Evolutionary conservation across 1,140 invertebrate genomes (phyloP).

Genomic region (Lordiphosa collinella): DNA sequence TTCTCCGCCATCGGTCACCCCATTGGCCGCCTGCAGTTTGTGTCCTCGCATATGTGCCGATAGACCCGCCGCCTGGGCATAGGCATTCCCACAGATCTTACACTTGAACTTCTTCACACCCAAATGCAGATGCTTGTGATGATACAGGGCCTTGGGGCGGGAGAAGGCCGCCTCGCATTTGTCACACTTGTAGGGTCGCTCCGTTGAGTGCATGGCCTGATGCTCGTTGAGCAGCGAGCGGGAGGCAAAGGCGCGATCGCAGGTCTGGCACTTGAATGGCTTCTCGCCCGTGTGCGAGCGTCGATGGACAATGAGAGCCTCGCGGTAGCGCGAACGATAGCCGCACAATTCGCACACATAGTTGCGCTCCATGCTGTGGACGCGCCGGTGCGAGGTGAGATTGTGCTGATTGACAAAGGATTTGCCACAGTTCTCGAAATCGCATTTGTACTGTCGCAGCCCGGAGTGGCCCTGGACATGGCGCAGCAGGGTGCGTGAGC

Average conservation of each 20-base stretch:
- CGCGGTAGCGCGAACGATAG: slow-evolving; percentile 79
- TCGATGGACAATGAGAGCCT: slow-evolving; percentile 96
- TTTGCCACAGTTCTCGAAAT: slow-evolving; percentile 62
- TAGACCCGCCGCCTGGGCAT: slow-evolving; percentile 68
- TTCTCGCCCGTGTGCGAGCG: slow-evolving; percentile 98
- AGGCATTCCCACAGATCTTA: slow-evolving; percentile 81
- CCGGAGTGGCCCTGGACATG: slow-evolving; percentile 60
- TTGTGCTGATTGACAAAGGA: slow-evolving; percentile 63
- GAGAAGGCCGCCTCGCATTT: slow-evolving; percentile 89
- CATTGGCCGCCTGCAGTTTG: slow-evolving; percentile 39
- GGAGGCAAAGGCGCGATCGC: slow-evolving; percentile 57
- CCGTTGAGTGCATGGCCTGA: slow-evolving; percentile 90
- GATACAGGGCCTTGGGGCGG: slow-evolving; percentile 92
- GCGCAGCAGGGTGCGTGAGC: slow-evolving; percentile 39
- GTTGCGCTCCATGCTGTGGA: slow-evolving; percentile 56
- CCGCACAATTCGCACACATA: slow-evolving; percentile 72
- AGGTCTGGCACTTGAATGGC: slow-evolving; percentile 84
- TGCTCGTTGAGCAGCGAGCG: slow-evolving; percentile 65
- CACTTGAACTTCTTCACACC: slow-evolving; percentile 91
- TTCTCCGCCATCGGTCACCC: background rate
- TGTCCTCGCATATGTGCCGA: slow-evolving; percentile 72
- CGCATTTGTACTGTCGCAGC: slow-evolving; percentile 50
- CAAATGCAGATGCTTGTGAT: slow-evolving; percentile 89
- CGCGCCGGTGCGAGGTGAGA: slow-evolving; percentile 50
- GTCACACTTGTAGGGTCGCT: slow-evolving; percentile 88